These are phyloP conservation scores for Bubo blakistoni DNA, from an alignment of 2,113 vertebrate species.

Conservation along the genomic window DNA sequence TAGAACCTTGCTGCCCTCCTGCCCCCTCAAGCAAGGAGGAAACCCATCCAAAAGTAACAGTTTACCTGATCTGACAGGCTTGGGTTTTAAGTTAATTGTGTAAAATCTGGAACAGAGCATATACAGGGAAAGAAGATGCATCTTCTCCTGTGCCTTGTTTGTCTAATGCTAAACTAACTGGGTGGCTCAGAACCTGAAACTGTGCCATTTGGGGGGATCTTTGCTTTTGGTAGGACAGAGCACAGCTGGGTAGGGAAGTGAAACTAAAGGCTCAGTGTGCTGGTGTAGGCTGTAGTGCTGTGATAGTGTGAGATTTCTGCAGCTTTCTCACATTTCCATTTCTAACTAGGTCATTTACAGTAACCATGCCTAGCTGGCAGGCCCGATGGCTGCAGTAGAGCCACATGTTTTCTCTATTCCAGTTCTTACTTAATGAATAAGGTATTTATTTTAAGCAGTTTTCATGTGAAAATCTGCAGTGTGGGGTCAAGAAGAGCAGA, in stretches of 20 bases:
- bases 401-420: not conserved
- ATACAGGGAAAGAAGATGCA: not conserved
- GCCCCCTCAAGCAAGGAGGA: not conserved
- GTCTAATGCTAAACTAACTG: too few relatives aligned
- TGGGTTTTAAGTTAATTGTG: too few relatives aligned
- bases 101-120: not conserved
- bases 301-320: not conserved
- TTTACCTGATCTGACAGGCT: not conserved
- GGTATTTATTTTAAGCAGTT: not conserved
- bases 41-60: not conserved
- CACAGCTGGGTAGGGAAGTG: not conserved
- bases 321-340: not conserved
- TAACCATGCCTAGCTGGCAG: not conserved
- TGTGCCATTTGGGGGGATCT: not conserved
- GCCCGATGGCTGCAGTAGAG: not conserved
- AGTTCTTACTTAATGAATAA: not conserved
- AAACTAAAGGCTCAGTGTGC: not conserved
- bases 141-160: not conserved
- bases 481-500: not conserved
- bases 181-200: not conserved
- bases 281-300: not conserved
- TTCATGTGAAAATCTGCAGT: not conserved
- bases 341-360: not conserved
- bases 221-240: not conserved
- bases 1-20: not conserved